Base-by-base conservation (phyloP, 2,888 invertebrate species). In the Melanargia galathea region DNA sequence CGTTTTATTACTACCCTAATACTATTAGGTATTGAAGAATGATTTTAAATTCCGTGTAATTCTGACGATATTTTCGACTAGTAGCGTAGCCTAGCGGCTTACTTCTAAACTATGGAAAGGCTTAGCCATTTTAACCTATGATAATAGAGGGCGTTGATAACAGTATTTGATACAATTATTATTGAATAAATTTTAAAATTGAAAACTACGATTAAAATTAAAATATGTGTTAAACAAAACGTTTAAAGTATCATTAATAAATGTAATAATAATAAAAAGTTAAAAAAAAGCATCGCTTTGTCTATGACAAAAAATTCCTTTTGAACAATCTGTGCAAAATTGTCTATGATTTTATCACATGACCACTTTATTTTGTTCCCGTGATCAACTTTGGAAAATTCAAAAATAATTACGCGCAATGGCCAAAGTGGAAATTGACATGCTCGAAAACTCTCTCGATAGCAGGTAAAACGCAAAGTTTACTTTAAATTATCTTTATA, bases 331-430 rank as follows among this genome's bases (percentile, higher is more conserved):
- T 73, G 73, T 73, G 63, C 24, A 55, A 68, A 65, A 62, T 81
- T 81, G 81, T 84, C 82, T 87, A 76, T 89, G 79, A 71, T 66
- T 56, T 76, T 75, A 85, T 94, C 94, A 94, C 94, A 94, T 94
- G 94, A 94, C 94, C 94, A 87, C 89, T 92, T 87, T 92, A 92
- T 86, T 92, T 93, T 94, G 94, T 93, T 92, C 94, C 94, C 94
- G 94, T 94, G 94, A 94, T 93, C 94, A 93, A 92, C 90, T 92
- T 86, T 92, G 90, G 91, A 87, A 93, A 93, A 93, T 93, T 93
- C 92, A 93, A 93, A 93, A 93, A 92, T 92, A 92, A 90, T 91
- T 87, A 83, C 83, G 82, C 83, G 86, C 84, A 87, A 90, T 90
- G 90, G 83, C 87, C 70, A 87, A 90, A 88, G 84, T 87, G 69